Conservation (phyloP, 2,888 invertebrate species). For the Cantharis nigra region DNA sequence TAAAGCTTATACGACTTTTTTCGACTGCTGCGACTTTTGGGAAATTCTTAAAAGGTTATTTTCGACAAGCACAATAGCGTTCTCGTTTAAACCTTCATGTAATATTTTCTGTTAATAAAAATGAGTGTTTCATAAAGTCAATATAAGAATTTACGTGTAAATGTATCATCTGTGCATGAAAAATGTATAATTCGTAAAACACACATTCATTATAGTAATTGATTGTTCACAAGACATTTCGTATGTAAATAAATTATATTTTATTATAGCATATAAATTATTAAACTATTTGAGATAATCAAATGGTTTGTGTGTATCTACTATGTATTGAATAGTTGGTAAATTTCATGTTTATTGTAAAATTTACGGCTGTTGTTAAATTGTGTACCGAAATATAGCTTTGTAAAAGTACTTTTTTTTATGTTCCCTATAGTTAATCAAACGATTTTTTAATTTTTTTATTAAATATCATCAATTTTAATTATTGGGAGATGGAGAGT, state of each 20-base stretch:
- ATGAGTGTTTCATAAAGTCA: conserved; percentile 16
- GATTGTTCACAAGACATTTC: conserved; percentile 11
- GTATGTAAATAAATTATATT: conserved; percentile 29
- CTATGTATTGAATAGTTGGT: conserved; percentile 18
- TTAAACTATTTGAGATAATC: conserved; percentile 17
- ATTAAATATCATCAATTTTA: too few species aligned
- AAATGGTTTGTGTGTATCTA: conserved; percentile 25
- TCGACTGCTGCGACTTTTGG: too few species aligned
- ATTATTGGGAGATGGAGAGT: too few species aligned
- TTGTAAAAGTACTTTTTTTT: conserved; percentile 9
- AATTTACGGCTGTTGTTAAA: conserved; percentile 29
- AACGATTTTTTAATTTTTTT: too few species aligned
- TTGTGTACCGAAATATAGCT: conserved; percentile 30
- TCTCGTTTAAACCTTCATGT: neutral
- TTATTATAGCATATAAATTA: conserved; percentile 24
- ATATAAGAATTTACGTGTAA: conserved; percentile 16
- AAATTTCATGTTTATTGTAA: conserved; percentile 28
- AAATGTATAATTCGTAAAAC: conserved; percentile 4
- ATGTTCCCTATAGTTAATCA: too few species aligned
- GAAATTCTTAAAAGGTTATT: neutral
- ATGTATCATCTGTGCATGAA: conserved; percentile 16
- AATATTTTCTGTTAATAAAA: neutral
- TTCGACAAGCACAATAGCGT: neutral
- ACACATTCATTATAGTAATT: conserved; percentile 3
- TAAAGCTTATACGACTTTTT: neutral